These are phyloP conservation scores for Myopa tessellatipennis DNA, from an alignment of 2,888 invertebrate genomes.

Conservation along the genomic window DNA sequence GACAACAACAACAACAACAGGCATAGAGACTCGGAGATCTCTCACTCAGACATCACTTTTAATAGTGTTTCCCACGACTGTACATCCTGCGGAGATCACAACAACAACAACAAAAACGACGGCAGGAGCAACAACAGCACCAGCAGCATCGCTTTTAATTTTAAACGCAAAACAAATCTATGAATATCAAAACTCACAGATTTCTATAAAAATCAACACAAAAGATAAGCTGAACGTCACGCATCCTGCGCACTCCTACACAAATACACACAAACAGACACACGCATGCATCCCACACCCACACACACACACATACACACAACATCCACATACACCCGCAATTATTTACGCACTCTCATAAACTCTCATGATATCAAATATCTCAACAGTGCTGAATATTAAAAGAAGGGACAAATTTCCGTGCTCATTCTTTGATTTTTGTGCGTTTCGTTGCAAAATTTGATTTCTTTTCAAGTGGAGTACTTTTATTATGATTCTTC, in stretches of 20 bases:
- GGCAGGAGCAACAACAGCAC: background rate
- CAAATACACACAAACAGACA: background rate
- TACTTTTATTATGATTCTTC: too few relatives aligned
- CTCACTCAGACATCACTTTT: too few relatives aligned
- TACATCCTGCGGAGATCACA: background rate
- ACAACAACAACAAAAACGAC: background rate
- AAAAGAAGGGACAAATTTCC: background rate
- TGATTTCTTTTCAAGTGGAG: too few relatives aligned
- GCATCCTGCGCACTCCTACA: background rate
- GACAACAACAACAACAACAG: too few relatives aligned
- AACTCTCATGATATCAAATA: background rate
- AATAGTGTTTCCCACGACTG: slow-evolving; percentile 8
- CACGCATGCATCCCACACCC: background rate
- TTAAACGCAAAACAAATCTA: background rate
- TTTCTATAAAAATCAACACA: background rate
- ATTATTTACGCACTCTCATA: background rate
- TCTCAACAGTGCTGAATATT: background rate
- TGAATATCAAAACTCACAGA: background rate
- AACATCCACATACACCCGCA: background rate
- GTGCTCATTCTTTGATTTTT: background rate
- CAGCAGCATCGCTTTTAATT: background rate
- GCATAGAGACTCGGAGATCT: too few relatives aligned
- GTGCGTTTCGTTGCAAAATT: too few relatives aligned
- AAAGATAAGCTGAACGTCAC: background rate
- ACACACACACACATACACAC: background rate